Base-by-base conservation (phyloP, 2,888 invertebrate species). In the Machimus rusticus region DNA sequence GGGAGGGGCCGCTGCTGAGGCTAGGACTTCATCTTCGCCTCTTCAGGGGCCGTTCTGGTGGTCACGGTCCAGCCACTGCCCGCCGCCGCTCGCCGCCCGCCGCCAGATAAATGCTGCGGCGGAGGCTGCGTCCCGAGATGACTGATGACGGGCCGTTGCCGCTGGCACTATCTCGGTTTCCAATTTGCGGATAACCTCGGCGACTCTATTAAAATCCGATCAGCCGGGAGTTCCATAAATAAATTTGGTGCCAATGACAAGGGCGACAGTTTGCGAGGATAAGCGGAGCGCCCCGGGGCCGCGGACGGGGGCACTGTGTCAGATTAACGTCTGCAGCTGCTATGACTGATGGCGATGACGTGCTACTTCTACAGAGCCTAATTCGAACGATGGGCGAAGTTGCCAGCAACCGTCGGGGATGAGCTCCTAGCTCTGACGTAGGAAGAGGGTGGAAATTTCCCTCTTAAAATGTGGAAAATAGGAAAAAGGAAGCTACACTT, bases 161-260 rank as follows among this genome's bases (percentile, higher is more conserved):
- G 5, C 28, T 66, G 19, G 5, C 78, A 78, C 78, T 78, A 78
- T 78, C 43, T 78, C 46, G 8, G 78, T 78, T 78, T 78, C 78
- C 78, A 78, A 78, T 78, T 78, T 78, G 78, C 39, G 78, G 39
- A 78, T 78, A 81, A 81, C 51, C 81, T 81, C 81, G 66, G 55
- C 28, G 55, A 81, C 81, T 81, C 55, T 55, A 81, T 81, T 81
- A 81, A 81, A 81, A 81, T 55, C 55, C 81, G 81, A 81, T 55
- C 81, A 81, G 34, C 81, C 34, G 31, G 34, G 34, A 57, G 81
- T 34, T 81, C 81, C 55, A 81, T 81, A 81, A 81, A 81, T 81
- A 81, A 81, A 81, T 34, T 55, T n/a, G 34, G 31, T 81, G 81
- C 55, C 55, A 51, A 81, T 81, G 81, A 55, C 55, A 55, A 31